Base-by-base conservation (phyloP, 2,888 invertebrate species). In the Acanthococcus lagerstroemiae region DNA sequence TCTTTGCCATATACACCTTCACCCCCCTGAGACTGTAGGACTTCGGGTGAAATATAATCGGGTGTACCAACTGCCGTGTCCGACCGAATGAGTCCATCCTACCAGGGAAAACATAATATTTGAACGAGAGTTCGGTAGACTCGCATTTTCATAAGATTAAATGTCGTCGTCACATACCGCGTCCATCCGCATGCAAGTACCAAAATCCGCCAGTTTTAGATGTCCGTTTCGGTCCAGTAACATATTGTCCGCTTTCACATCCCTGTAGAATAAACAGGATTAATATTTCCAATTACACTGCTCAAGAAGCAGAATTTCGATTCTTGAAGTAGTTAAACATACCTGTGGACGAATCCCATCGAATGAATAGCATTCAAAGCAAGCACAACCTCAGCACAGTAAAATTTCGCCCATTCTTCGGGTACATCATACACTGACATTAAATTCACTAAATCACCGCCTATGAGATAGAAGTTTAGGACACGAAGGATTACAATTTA, bases 161-260 rank as follows among this genome's bases (percentile, higher is more conserved):
- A 6, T 15, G 22, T 21, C 21, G 52, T 19, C 22, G 17, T 17
- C 54, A 73, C 76, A 75, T 76, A 84, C 84, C 71, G 83, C 80
- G 72, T 95, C 95, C 96, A 99, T 96, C 74, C 95, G 84, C 92
- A 99, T 96, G 78, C 99, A 99, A 17, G 99, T 99, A 63, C 99
- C 99, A 80, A 99, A 99, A 79, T 99, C 99, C n/a, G 99, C 96
- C 72, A 99, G 79, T 77, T 97, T 99, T 68, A 99, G 80, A 77
- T 99, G 99, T 6, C 99, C 99, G 77, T 87, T 81, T 75, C 87
- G 88, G 76, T 97, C 96, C 72, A 97, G 82, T 70, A 97, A 80
- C 95, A 97, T 96, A 78, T 97, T 97, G 75, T 97, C 99, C 58
- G 99, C 99, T 78, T 99, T 99, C 0, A 99, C 95, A 80, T 99